Conservation (phyloP, 2,113 vertebrate species). For the Takifugu flavidus region DNA sequence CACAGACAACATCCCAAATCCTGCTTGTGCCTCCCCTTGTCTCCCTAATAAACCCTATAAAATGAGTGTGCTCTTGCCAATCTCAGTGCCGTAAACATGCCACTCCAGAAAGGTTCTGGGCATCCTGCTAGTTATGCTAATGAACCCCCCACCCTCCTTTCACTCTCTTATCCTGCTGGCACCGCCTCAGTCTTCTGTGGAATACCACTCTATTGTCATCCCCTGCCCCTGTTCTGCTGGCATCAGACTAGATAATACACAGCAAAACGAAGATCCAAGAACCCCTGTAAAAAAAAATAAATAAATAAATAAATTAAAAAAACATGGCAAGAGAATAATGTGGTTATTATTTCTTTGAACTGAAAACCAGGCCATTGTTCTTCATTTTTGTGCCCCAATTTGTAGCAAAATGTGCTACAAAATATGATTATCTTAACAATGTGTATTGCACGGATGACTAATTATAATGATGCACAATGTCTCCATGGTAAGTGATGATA, state of each 20-base stretch:
- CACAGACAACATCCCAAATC: constrained; percentile 59
- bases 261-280: constrained; percentile 69
- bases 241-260: constrained; percentile 70
- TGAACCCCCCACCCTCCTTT: constrained; percentile 81
- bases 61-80: constrained; percentile 87
- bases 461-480: constrained; percentile 35
- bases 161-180: constrained; percentile 68
- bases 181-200: constrained; percentile 68
- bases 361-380: constrained; percentile 71
- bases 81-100: constrained; percentile 84
- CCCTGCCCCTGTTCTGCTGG: constrained; percentile 71
- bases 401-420: constrained; percentile 65
- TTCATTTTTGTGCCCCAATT: constrained; percentile 67
- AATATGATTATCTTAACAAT: constrained; percentile 57
- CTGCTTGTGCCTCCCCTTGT: constrained; percentile 74
- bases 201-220: constrained; percentile 68
- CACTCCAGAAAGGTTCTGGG: constrained; percentile 88
- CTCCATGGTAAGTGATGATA: constrained; percentile 32
- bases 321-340: constrained; percentile 70
- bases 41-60: constrained; percentile 77
- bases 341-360: constrained; percentile 72
- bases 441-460: constrained; percentile 24
- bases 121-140: constrained; percentile 95
- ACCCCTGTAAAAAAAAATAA: constrained; percentile 44
- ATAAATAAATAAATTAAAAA: constrained; percentile 33